A percentile compares a stretch with the other conserved stretches of the same genome.
These are phyloP conservation scores for Pseudomyrmex concolor DNA, from an alignment of 1,140 invertebrate species.

Conservation along the genomic window DNA sequence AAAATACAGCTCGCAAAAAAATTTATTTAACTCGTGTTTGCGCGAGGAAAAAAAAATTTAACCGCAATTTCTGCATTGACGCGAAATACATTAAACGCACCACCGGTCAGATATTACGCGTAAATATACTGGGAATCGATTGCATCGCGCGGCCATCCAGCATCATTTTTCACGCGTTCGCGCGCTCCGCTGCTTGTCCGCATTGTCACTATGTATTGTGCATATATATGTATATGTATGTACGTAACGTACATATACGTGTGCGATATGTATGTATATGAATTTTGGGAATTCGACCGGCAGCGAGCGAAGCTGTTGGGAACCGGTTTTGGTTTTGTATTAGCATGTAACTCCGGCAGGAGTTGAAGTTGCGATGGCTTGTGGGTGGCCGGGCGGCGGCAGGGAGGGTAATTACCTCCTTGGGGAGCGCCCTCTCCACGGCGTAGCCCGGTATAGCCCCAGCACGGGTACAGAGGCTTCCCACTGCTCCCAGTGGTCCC, in stretches of 20 bases:
- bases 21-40: background rate
- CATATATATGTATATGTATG: no score
- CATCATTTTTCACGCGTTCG: constrained; percentile 49
- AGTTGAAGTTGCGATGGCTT: constrained; percentile 82
- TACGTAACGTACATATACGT: background rate
- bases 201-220: constrained; percentile 10
- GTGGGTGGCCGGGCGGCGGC: constrained; percentile 76
- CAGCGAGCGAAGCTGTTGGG: constrained; percentile 75
- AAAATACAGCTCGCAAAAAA: background rate
- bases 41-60: constrained; percentile 10
- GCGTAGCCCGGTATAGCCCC: constrained; percentile 76
- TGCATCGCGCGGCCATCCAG: constrained; percentile 25
- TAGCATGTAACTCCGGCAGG: constrained; percentile 83
- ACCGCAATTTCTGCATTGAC: constrained; percentile 28
- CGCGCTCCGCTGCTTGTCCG: background rate
- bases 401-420: constrained; percentile 83
- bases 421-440: constrained; percentile 77
- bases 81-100: constrained; percentile 28
- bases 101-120: constrained; percentile 46
- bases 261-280: constrained; percentile 48
- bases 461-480: constrained; percentile 79
- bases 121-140: constrained; percentile 54
- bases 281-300: constrained; percentile 74
- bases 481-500: constrained; percentile 81
- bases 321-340: constrained; percentile 83